phyloP scores from a whole-genome alignment of 2,888 invertebrate species.

The Psylliodes chrysocephalus region DNA sequence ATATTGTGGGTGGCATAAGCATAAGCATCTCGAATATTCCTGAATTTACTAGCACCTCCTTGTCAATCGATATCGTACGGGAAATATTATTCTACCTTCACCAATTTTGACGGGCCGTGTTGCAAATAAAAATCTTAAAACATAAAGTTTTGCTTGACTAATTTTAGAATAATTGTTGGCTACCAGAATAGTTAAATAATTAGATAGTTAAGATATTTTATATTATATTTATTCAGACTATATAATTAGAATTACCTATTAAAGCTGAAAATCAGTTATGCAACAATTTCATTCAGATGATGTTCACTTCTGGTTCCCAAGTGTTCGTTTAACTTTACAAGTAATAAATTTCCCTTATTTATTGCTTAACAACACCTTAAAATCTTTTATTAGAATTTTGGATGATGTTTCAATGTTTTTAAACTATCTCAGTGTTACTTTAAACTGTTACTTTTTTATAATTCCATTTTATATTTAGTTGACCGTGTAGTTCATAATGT shows the following conservation, averaged over 20 bases:
- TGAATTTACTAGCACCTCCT: no score
- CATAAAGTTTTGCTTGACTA: not conserved
- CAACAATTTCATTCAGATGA: slow-evolving; percentile 1
- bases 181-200: not conserved
- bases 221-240: no score
- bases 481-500: slow-evolving; percentile 9
- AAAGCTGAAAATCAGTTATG: not conserved
- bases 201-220: no score
- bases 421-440: slow-evolving; percentile 10
- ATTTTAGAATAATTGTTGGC: not conserved
- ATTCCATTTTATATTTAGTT: slow-evolving; percentile 9
- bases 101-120: no score
- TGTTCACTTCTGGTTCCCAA: slow-evolving; percentile 3
- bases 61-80: no score
- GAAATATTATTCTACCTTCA: no score
- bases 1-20: no score
- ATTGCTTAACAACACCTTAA: slow-evolving; percentile 15
- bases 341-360: slow-evolving; percentile 12
- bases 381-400: slow-evolving; percentile 14
- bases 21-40: no score
- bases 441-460: slow-evolving; percentile 17
- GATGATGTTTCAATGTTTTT: slow-evolving; percentile 9
- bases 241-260: not conserved
- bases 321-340: not conserved
- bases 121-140: no score